A percentile compares a stretch with the other conserved stretches of the same genome.
Conservation (phyloP, 2,888 invertebrate genomes). For the Andrena trimmerana region DNA sequence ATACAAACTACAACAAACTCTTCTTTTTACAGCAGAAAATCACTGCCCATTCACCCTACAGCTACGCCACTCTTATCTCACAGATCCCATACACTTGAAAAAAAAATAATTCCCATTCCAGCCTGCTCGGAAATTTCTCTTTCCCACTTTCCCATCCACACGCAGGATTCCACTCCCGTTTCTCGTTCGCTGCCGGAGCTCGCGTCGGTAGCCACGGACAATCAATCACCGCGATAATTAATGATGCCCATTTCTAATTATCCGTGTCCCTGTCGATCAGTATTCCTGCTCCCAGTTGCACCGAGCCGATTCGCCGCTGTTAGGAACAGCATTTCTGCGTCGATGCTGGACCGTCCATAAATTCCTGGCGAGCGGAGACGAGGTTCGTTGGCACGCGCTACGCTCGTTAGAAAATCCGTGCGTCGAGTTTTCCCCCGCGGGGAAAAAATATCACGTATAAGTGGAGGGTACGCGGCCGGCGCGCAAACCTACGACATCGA, state of each 20-base stretch:
- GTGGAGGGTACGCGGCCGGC: background rate
- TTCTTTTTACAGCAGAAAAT: too few relatives aligned
- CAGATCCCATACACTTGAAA: background rate
- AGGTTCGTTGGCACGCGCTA: slow-evolving; percentile 44
- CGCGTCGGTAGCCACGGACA: slow-evolving; percentile 17
- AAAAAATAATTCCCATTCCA: slow-evolving; percentile 6
- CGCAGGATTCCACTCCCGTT: slow-evolving; percentile 38
- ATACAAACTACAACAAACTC: too few relatives aligned
- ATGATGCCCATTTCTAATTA: slow-evolving; percentile 65
- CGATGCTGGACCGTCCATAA: slow-evolving; percentile 31
- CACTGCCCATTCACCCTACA: too few relatives aligned
- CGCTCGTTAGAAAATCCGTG: slow-evolving; percentile 2
- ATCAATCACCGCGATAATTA: slow-evolving; percentile 58
- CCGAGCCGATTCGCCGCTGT: slow-evolving; percentile 25
- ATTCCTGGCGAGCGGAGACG: slow-evolving; percentile 19
- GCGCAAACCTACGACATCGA: background rate
- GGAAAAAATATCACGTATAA: background rate
- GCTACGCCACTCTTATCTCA: too few relatives aligned
- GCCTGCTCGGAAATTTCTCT: background rate
- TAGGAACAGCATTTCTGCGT: slow-evolving; percentile 8
- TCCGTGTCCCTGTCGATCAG: slow-evolving; percentile 59
- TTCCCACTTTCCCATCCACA: background rate
- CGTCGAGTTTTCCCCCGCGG: slow-evolving; percentile 1
- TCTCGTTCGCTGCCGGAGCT: slow-evolving; percentile 20
- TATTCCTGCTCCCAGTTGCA: slow-evolving; percentile 62